A percentile compares a stretch with the other conserved stretches of the same genome.
These are phyloP conservation scores for Leptinotarsa undecemlineata DNA, from an alignment of 1,140 invertebrate genomes.

Conservation along the genomic window DNA sequence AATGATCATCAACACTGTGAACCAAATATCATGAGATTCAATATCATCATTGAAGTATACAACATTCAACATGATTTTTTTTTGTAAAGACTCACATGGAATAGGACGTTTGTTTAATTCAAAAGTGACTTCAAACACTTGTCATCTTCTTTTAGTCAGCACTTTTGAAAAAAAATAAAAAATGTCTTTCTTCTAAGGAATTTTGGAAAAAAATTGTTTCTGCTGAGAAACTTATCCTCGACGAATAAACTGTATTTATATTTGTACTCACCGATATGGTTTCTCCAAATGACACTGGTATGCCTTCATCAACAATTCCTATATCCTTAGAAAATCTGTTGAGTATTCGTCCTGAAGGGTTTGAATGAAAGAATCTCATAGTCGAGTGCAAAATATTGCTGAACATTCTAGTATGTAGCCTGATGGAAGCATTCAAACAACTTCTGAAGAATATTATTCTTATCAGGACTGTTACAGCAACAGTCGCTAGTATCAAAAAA, in stretches of 20 bases:
- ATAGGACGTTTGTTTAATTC: too few species aligned
- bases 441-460: slow-evolving; percentile 77
- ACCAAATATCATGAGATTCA: too few species aligned
- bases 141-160: too few species aligned
- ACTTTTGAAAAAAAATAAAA: too few species aligned
- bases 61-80: too few species aligned
- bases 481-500: slow-evolving; percentile 62
- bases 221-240: too few species aligned
- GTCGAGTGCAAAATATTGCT: slow-evolving; percentile 75
- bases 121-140: too few species aligned
- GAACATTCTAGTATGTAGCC: slow-evolving; percentile 84
- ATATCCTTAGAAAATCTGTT: slow-evolving; percentile 78
- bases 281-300: slow-evolving; percentile 76
- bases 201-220: too few species aligned
- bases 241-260: neutral
- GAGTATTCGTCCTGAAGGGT: slow-evolving; percentile 75
- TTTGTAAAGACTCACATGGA: too few species aligned
- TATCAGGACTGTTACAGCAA: slow-evolving; percentile 62
- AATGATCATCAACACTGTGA: too few species aligned
- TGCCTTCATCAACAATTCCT: slow-evolving; percentile 79
- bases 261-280: slow-evolving; percentile 67
- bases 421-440: slow-evolving; percentile 78
- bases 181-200: too few species aligned
- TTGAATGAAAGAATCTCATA: slow-evolving; percentile 88
- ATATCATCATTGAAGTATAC: too few species aligned